These are phyloP conservation scores for Tuberolachnus salignus DNA, from an alignment of 2,888 invertebrate species.

Conservation along the genomic window DNA sequence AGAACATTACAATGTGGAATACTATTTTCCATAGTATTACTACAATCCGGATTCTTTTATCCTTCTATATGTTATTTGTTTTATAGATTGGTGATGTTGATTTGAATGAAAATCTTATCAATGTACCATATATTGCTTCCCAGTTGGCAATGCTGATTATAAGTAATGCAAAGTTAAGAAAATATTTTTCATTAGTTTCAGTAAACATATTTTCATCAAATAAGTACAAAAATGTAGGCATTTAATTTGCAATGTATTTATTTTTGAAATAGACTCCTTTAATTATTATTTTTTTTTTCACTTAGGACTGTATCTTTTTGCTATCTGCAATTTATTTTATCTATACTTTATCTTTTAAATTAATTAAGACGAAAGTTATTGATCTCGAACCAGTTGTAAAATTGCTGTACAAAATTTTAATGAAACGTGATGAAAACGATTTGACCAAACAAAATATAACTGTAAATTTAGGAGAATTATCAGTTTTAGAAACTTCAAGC, in stretches of 20 bases:
- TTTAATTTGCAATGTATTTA: not conserved
- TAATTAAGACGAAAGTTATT: not conserved
- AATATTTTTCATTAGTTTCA: conserved; percentile 27
- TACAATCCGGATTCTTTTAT: no score
- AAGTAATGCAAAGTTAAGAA: conserved; percentile 14
- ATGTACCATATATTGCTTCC: conserved; percentile 28
- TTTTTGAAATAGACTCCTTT: no score
- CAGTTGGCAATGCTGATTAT: conserved; percentile 20
- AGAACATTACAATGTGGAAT: no score
- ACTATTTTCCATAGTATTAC: no score
- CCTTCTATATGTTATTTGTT: no score
- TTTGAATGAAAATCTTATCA: conserved; percentile 33
- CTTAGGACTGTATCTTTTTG: conserved; percentile 34
- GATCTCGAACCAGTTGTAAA: conserved; percentile 41
- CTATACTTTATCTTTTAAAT: conserved; percentile 41
- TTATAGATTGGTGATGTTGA: conserved; percentile 32
- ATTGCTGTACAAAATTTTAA: conserved; percentile 23
- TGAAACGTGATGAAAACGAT: not conserved
- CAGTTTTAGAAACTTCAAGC: conserved; percentile 33
- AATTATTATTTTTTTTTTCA: not conserved
- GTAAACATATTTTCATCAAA: conserved; percentile 26
- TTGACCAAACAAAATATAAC: not conserved
- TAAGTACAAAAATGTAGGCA: conserved; percentile 25
- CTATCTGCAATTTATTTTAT: conserved; percentile 38
- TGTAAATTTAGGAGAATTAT: not conserved